Evolutionary conservation across 2,797 vertebrate genomes (phyloP).

Genomic region (Hapalemur alaotrensis): DNA sequence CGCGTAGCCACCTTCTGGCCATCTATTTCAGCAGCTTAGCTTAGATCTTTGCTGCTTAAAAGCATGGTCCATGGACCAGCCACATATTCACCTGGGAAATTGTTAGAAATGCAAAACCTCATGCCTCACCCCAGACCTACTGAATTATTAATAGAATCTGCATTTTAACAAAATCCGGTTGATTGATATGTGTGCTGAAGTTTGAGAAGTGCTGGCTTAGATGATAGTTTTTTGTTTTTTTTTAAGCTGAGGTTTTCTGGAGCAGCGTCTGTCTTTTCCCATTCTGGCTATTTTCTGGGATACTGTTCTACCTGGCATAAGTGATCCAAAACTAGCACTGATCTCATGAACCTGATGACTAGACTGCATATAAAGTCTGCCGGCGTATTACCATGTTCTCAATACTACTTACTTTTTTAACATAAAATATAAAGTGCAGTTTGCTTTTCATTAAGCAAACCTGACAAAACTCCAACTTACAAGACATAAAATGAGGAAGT

Average conservation of each 20-base stretch:
- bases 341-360: not conserved
- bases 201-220: not conserved
- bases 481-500: not conserved
- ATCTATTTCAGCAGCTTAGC: not conserved
- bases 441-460: slow-evolving; percentile 20
- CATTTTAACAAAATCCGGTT: not conserved
- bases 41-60: not conserved
- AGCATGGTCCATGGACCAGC: not conserved
- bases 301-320: not conserved
- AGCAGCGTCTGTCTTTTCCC: not conserved
- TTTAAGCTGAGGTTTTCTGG: not conserved
- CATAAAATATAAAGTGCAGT: not conserved
- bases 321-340: not conserved
- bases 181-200: not conserved
- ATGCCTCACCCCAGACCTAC: not conserved
- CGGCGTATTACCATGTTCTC: not conserved
- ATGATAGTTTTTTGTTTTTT: not conserved
- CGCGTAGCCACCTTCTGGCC: too few relatives aligned
- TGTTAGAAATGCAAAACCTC: not conserved
- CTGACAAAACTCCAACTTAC: slow-evolving; percentile 3
- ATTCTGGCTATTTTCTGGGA: not conserved
- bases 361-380: not conserved
- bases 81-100: not conserved
- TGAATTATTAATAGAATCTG: not conserved
- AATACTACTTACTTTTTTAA: not conserved